Evolutionary conservation across 2,888 invertebrate genomes (phyloP), one percentile per base, ranked within the genome.

Genomic region (Agrotis puta): DNA sequence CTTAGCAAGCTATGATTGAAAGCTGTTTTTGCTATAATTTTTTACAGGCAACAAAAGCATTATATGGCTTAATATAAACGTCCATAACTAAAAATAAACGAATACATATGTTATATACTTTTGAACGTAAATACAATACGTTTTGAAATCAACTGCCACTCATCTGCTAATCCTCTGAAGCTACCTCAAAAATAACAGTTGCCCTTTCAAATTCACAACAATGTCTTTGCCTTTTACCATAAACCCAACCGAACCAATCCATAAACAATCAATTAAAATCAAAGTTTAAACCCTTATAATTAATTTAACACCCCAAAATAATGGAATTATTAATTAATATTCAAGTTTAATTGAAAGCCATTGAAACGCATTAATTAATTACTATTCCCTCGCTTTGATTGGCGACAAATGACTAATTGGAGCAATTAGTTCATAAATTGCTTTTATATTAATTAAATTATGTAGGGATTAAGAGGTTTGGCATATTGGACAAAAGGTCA

Each of bases 271-370:
- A 50, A 50, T 27, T 27, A 74, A 48, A 70, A 64, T 54, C 64
- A 77, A 68, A 71, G 43, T 58, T 62, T 11, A 61, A 66, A 33
- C 54, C 62, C 43, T 47, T 45, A 57, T 48, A 53, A 59, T 70
- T 51, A 56, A 59, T 68, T 61, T 48, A 71, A 63, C 57, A 47
- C 53, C 54, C 45, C 63, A 54, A 79, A 70, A 66, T 79, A 82
- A 81, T 82, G 58, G 62, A 69, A 81, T 75, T 70, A 80, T 70
- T 70, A 81, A 81, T 76, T 72, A 74, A 77, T 74, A 67, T 74
- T 56, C 59, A 20, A 69, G 27, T 73, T 75, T 59, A 77, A 83
- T 82, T 69, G 64, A 70, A 82, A 74, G n/a, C 62, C 57, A 71
- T 74, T 77, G 70, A 67, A 75, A 70, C 70, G 54, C 57, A 81